Evolutionary conservation across 1,140 invertebrate genomes (phyloP), one percentile per base, ranked within the genome.

Genomic region (Magallana angulata): DNA sequence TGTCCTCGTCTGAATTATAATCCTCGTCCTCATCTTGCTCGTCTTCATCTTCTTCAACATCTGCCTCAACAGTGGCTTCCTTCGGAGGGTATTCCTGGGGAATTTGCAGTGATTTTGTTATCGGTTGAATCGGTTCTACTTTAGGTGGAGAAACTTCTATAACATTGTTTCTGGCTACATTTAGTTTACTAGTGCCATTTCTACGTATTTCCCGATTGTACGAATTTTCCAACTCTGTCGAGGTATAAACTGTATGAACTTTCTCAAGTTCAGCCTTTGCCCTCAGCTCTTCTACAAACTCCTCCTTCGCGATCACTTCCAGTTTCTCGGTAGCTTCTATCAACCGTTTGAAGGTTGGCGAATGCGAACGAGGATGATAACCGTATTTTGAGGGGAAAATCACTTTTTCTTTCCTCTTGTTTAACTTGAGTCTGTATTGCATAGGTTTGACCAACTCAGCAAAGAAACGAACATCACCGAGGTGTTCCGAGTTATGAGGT

Each of bases 361-460:
- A 91, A 56, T 90, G 85, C 62, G 90, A 90, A 62, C 91, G 57
- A 7, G 87, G 90, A 62, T 91, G 91, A 59, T 87, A 91, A 24
- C 91, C 91, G 82, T 91, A 88, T 83, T 91, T 91, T 7, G 91
- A 91, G 1, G 91, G 91, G 12, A 87, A 58, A 5, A 91, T 80
- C 3, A 89, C 83, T 24, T 89, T 91, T 81, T 91, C 89, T 36
- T 85, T 71, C 57, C 90, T 91, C 36, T 89, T 88, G 71, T 87
- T 87, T 64, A 89, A 82, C 82, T 89, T 87, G 68, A 89, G 76
- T 71, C 89, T 68, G 64, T 91, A 90, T 71, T 91, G 89, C 14
- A 91, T 85, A 57, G 91, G 91, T 85, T 91, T 91, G 0, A 91
- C 91, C 59, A 91, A 56, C 57, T 91, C 91, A 8, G 91, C 87